Conservation (phyloP, 1,140 invertebrate genomes). For the Brachionus sp. region DNA sequence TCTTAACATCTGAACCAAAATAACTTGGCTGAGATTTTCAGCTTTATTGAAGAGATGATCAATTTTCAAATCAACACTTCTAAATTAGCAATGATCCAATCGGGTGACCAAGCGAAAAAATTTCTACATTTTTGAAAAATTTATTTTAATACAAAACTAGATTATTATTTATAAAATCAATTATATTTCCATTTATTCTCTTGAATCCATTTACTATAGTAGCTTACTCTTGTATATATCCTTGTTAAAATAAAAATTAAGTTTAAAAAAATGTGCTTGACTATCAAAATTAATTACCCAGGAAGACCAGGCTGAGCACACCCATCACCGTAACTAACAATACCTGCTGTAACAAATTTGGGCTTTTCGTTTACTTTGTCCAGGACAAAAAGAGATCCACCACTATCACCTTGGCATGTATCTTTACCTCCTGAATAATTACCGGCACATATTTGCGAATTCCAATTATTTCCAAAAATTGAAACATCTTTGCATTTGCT, state of each 20-base stretch:
- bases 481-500: constrained; percentile 8
- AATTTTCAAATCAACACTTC: no score
- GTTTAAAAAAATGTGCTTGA: no score
- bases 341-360: constrained; percentile 35
- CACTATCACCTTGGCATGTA: constrained; percentile 35
- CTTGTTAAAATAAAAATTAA: neutral
- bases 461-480: neutral
- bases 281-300: neutral
- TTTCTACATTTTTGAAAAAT: no score
- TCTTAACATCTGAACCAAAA: no score
- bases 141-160: no score
- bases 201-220: constrained; percentile 26
- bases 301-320: constrained; percentile 20
- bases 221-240: constrained; percentile 13
- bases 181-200: constrained; percentile 12
- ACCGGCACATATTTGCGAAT: constrained; percentile 40
- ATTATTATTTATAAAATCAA: no score
- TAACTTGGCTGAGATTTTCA: no score
- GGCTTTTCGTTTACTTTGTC: neutral
- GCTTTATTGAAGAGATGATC: no score
- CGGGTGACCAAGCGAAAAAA: no score
- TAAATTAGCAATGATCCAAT: no score
- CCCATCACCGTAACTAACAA: neutral
- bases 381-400: constrained; percentile 6
- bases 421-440: constrained; percentile 37